These are phyloP conservation scores for Caenorhabditis wallacei DNA, from an alignment of 2,888 invertebrate species.

Conservation along the genomic window DNA sequence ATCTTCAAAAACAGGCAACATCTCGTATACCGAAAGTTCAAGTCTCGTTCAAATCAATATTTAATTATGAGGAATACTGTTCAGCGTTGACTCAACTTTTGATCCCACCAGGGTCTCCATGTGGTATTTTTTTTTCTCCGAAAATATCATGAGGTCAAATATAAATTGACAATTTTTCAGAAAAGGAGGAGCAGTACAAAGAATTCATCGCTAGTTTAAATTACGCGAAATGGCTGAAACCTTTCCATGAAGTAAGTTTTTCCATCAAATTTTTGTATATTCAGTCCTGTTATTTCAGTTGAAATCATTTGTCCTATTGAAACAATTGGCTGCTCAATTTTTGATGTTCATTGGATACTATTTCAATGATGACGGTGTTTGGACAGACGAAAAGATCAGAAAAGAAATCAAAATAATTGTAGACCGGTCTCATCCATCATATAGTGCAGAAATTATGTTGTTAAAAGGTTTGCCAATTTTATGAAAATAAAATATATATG, in stretches of 20 bases:
- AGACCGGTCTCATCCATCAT: not conserved
- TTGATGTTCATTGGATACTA: conserved; percentile 41
- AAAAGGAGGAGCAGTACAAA: conserved; percentile 1
- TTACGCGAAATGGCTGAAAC: conserved; percentile 21
- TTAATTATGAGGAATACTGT: conserved; percentile 50
- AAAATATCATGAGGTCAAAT: too few species aligned
- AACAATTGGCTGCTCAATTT: conserved; percentile 52
- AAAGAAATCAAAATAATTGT: conserved; percentile 9
- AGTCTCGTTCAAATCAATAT: conserved; percentile 43
- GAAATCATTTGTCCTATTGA: conserved; percentile 25
- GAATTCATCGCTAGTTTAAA: conserved; percentile 14
- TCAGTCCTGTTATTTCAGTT: conserved; percentile 11
- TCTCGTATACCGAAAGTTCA: conserved; percentile 60
- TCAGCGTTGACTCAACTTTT: conserved; percentile 32
- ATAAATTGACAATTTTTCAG: not conserved
- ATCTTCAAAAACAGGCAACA: conserved; percentile 57
- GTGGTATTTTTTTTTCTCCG: conserved; percentile 2
- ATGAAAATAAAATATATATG: too few species aligned
- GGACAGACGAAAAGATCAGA: not conserved
- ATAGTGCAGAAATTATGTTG: conserved; percentile 2
- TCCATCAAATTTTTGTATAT: not conserved
- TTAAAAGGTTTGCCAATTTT: conserved; percentile 32
- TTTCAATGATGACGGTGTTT: not conserved
- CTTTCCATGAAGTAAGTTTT: conserved; percentile 12
- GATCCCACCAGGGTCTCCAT: conserved; percentile 23